Base-by-base conservation (phyloP, 2,888 invertebrate species). In the Drosophila pseudotakahashii region DNA sequence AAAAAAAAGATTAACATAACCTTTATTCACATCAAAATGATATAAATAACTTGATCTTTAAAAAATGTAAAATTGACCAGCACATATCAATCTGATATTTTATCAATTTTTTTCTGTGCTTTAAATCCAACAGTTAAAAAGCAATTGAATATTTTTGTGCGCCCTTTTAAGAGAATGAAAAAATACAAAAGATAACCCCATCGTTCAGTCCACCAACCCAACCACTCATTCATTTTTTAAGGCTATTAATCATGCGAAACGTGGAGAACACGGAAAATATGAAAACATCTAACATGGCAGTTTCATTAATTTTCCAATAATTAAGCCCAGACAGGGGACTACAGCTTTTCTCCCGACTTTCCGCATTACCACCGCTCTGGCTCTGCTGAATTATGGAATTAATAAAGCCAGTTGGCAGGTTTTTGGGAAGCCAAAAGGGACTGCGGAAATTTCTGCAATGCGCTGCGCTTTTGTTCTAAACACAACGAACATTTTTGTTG, bases 301-400 rank as follows among this genome's bases (percentile, higher is more conserved):
- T 79, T 84, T 84, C 83, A 84, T 88, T 88, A 84, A 84, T 88
- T 83, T 86, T 79, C 87, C 84, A 86, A 84, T 84, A 84, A 84
- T 84, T 88, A 84, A 88, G 83, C 67, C 59, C 62, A 66, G 53
- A 45, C 55, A 61, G 52, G 55, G 48, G 52, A 45, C 47, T 44
- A 36, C 53, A 7, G 47, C 36, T 48, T 37, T 57, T 14, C 26
- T 7, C 32, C 11, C n/a, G 9, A 16, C 45, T 26, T 10, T 32
- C 7, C 16, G 32, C 62, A 36, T 47, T 67, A 45, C 45, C 52
- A 36, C 64, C 51, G 78, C 83, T 75, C 83, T 76, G 74, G 78
- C 72, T 32, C 69, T 47, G 69, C 70, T 86, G 83, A 84, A 86
- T 84, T 88, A 88, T 88, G 84, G 83, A 84, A 88, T 88, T 84